Evolutionary conservation across 2,888 invertebrate genomes (phyloP).

Genomic region (Thera obeliscata): DNA sequence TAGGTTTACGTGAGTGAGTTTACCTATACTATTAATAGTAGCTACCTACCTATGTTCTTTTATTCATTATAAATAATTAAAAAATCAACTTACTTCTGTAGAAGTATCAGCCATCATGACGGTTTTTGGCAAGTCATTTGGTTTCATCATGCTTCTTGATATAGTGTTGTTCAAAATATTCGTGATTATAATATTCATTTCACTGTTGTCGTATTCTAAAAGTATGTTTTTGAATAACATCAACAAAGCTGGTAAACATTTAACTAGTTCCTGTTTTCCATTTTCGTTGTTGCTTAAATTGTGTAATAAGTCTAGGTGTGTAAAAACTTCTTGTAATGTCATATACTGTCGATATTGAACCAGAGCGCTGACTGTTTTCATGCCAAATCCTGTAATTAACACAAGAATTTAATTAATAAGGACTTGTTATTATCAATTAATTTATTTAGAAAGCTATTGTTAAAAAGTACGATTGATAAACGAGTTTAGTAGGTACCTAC

Average conservation of each 20-base stretch:
- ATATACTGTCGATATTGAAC: slow-evolving; percentile 61
- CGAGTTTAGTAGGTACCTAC: slow-evolving; percentile 40
- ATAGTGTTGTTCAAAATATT: slow-evolving; percentile 67
- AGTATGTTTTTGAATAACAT: slow-evolving; percentile 62
- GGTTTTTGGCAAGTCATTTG: slow-evolving; percentile 41
- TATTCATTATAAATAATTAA: no score
- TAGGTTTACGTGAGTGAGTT: no score
- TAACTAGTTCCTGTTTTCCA: slow-evolving; percentile 56
- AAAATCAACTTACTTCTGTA: slow-evolving; percentile 60
- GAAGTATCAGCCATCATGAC: slow-evolving; percentile 51
- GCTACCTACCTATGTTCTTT: not conserved
- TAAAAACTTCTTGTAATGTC: slow-evolving; percentile 66
- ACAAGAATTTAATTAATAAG: not conserved
- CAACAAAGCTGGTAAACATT: slow-evolving; percentile 55
- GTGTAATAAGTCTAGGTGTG: slow-evolving; percentile 63
- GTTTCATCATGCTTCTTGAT: slow-evolving; percentile 49
- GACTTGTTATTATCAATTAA: no score
- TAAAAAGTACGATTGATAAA: slow-evolving; percentile 10
- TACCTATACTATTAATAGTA: no score
- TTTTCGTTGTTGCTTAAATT: slow-evolving; percentile 55
- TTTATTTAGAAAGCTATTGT: not conserved
- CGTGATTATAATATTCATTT: slow-evolving; percentile 68
- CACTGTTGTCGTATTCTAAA: slow-evolving; percentile 67
- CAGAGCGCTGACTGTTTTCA: slow-evolving; percentile 58
- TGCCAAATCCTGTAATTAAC: slow-evolving; percentile 61